A percentile compares a stretch with the other conserved stretches of the same genome.
phyloP scores from a whole-genome alignment of 2,888 invertebrate genomes.

The Cantharis lateralis region DNA sequence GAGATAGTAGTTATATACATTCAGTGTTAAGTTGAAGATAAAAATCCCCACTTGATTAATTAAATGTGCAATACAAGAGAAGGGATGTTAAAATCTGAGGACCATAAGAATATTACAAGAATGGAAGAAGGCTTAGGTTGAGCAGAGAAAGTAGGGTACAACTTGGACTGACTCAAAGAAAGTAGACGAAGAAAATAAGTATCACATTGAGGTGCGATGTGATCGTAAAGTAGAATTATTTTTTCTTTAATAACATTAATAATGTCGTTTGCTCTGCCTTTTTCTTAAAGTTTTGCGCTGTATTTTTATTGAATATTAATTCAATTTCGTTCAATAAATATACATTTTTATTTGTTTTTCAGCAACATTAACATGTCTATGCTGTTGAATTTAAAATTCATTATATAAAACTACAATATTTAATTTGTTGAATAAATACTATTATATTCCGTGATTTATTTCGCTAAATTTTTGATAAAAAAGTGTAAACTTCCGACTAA shows the following conservation, averaged over 20 bases:
- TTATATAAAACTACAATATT: neutral
- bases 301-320: neutral
- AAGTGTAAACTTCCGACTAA: neutral
- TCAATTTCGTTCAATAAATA: neutral
- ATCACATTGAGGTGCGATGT: conserved; percentile 32
- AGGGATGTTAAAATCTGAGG: conserved; percentile 34
- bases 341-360: neutral
- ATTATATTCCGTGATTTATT: neutral
- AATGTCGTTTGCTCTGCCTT: neutral
- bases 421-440: neutral
- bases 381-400: neutral
- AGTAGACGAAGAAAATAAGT: conserved; percentile 34
- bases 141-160: conserved; percentile 45
- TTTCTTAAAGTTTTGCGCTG: neutral
- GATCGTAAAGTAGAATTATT: conserved; percentile 32
- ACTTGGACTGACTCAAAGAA: conserved; percentile 26
- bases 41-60: conserved; percentile 35
- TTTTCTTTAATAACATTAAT: neutral
- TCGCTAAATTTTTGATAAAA: neutral
- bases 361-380: neutral
- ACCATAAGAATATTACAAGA: conserved; percentile 18
- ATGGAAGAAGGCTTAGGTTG: conserved; percentile 12
- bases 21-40: conserved; percentile 35
- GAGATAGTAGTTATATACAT: conserved; percentile 41
- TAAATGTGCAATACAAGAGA: conserved; percentile 33